A percentile compares a stretch with the other conserved stretches of the same genome.
Conservation (phyloP, 2,113 vertebrate species). For the Leucopsar rothschildi region DNA sequence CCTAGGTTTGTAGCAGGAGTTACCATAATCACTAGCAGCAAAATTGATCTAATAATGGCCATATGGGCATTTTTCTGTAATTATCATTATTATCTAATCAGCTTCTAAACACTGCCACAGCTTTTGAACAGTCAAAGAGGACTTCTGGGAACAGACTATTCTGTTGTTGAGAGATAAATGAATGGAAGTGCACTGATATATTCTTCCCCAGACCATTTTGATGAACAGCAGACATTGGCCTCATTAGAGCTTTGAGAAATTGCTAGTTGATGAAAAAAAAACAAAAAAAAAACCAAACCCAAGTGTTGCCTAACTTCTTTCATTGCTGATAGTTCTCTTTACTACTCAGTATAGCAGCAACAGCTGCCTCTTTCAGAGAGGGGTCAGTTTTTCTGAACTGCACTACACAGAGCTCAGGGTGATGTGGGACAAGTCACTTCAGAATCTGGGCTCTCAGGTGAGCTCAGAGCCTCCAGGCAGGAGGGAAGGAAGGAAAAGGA, state of each 20-base stretch:
- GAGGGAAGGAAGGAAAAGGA: neutral
- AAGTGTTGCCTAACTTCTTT: neutral
- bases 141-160: neutral
- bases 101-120: neutral
- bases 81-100: constrained; percentile 36
- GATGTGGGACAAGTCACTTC: accelerated
- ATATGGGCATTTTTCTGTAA: constrained; percentile 8
- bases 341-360: neutral
- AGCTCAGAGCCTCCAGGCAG: neutral
- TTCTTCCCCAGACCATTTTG: neutral
- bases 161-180: neutral
- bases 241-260: neutral
- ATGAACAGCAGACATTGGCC: neutral
- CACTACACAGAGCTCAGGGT: accelerated
- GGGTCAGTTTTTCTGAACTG: neutral
- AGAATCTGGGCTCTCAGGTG: neutral
- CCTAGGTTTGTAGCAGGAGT: constrained; percentile 8
- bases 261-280: neutral
- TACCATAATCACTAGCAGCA: neutral
- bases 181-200: neutral
- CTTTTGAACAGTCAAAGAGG: neutral
- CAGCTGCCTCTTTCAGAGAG: neutral
- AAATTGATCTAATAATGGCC: neutral
- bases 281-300: neutral
- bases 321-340: neutral